phyloP scores from a whole-genome alignment of 1,140 invertebrate genomes.

The Dendrolimus kikuchii region DNA sequence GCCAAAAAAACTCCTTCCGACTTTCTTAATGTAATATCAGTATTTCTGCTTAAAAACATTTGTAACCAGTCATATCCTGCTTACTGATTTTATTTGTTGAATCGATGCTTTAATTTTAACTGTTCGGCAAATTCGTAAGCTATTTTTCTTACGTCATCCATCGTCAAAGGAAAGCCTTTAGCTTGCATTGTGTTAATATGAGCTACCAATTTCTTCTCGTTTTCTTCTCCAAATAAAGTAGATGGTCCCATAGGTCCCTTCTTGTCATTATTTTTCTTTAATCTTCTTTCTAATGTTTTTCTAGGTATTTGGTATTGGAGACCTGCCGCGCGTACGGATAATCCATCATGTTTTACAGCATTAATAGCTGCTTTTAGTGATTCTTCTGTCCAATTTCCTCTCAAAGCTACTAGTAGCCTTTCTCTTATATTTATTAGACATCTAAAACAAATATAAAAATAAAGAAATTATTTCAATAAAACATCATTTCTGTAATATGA shows the following conservation, averaged over 20 bases:
- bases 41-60: slow-evolving; percentile 24
- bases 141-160: slow-evolving; percentile 13
- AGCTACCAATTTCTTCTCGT: slow-evolving; percentile 16
- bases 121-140: slow-evolving; percentile 27
- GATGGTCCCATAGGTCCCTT: slow-evolving; percentile 12
- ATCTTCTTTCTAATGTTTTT: slow-evolving; percentile 14
- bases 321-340: slow-evolving; percentile 3
- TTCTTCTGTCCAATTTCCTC: slow-evolving; percentile 10
- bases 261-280: slow-evolving; percentile 11
- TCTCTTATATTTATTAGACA: slow-evolving; percentile 9
- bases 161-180: slow-evolving; percentile 20
- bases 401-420: slow-evolving; percentile 5
- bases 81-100: slow-evolving; percentile 17
- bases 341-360: slow-evolving; percentile 13
- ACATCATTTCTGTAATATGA: no score
- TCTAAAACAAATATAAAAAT: slow-evolving; percentile 7
- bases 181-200: slow-evolving; percentile 16
- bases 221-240: slow-evolving; percentile 14
- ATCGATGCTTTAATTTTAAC: slow-evolving; percentile 21
- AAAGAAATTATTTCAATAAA: no score
- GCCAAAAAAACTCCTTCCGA: slow-evolving; percentile 19
- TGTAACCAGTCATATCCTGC: slow-evolving; percentile 22
- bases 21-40: slow-evolving; percentile 17
- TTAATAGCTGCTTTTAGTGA: slow-evolving; percentile 11
- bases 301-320: slow-evolving; percentile 4